Conservation (phyloP, 2,888 invertebrate genomes). For the Volucella zonaria region DNA sequence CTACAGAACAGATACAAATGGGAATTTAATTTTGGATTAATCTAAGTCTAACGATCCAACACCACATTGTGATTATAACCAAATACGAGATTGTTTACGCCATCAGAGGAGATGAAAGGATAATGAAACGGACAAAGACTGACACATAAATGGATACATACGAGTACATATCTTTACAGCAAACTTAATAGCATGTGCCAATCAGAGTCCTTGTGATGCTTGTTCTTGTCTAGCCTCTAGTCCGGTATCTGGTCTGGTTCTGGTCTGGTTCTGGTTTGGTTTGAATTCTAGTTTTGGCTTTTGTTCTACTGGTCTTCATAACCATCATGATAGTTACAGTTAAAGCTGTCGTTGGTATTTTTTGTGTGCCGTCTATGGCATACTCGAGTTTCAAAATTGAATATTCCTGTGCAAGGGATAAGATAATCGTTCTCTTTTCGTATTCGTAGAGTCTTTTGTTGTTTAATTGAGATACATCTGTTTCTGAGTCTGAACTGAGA, state of each 20-base stretch:
- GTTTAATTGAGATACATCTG: conserved; percentile 70
- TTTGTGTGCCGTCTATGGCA: background rate
- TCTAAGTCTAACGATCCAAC: conserved; percentile 69
- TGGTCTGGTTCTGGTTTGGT: background rate
- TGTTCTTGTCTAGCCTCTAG: conserved; percentile 20
- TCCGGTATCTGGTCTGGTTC: too few relatives aligned
- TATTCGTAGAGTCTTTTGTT: conserved; percentile 36
- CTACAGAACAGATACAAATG: conserved; percentile 42
- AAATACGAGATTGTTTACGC: conserved; percentile 62
- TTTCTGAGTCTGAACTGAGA: conserved; percentile 67
- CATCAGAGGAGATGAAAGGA: conserved; percentile 7
- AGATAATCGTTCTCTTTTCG: conserved; percentile 26
- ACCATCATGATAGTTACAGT: conserved; percentile 3
- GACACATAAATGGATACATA: background rate
- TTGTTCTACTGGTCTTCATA: conserved; percentile 26
- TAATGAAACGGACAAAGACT: background rate
- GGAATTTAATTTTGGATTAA: conserved; percentile 69
- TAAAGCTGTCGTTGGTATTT: conserved; percentile 7
- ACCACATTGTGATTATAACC: conserved; percentile 71
- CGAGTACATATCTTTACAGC: conserved; percentile 29
- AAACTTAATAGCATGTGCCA: conserved; percentile 66
- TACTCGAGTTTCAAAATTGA: conserved; percentile 62
- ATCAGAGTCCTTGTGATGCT: conserved; percentile 58
- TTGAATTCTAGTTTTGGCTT: conserved; percentile 26
- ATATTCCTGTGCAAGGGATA: conserved; percentile 52